A percentile compares a stretch with the other conserved stretches of the same genome.
Evolutionary conservation across 2,113 vertebrate species (phyloP).

Genomic region (Pycnonotus jocosus): DNA sequence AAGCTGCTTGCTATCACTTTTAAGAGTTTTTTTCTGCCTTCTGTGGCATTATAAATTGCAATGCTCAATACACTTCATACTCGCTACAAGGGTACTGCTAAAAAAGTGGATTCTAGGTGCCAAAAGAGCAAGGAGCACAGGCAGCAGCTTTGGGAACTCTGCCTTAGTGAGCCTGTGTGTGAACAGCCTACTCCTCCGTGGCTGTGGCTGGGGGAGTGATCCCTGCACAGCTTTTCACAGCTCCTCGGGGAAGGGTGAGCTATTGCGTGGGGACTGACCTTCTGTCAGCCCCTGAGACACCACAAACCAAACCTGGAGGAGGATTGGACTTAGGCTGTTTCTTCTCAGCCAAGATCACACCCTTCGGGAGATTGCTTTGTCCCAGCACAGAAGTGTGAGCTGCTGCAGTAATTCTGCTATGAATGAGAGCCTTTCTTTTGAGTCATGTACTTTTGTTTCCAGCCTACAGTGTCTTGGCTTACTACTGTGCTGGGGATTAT

Average conservation of each 20-base stretch:
- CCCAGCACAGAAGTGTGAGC: constrained; percentile 39
- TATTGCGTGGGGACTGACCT: neutral
- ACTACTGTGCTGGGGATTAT: constrained; percentile 45
- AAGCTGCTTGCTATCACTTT: neutral
- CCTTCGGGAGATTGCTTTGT: constrained; percentile 41
- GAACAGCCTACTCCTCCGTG: neutral
- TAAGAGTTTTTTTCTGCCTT: neutral
- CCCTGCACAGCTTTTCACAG: neutral
- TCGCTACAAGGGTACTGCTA: neutral
- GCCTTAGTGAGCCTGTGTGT: neutral
- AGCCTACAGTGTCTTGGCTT: constrained; percentile 8
- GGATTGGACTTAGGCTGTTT: neutral
- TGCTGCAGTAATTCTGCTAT: constrained; percentile 39
- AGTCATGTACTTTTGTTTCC: constrained; percentile 55
- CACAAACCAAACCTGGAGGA: neutral
- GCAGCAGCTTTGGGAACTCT: neutral
- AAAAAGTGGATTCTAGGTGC: neutral
- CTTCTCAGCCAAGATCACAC: constrained; percentile 37
- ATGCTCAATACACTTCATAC: neutral
- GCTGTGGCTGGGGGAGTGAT: neutral
- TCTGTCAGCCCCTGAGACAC: neutral
- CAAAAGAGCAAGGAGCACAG: neutral
- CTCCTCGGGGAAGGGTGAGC: neutral
- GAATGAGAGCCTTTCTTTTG: constrained; percentile 57
- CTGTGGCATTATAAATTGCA: neutral